Base-by-base conservation (phyloP, 2,888 invertebrate species). In the Drosophila nigricruria region DNA sequence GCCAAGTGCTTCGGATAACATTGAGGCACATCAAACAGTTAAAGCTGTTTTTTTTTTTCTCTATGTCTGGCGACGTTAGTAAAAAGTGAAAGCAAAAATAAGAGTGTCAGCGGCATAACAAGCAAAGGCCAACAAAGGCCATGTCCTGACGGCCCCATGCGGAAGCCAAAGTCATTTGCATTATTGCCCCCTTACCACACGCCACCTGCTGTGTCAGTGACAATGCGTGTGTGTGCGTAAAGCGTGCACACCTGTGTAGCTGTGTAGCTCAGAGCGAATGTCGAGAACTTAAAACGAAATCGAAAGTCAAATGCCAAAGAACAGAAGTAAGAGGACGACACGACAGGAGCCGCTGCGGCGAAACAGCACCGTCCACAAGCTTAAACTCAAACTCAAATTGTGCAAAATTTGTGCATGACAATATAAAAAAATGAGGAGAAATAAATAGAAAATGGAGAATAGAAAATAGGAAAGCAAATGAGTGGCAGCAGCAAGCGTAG, bases 131-230 rank as follows among this genome's bases (percentile, higher is more conserved):
- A 70, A 49, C 49, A 50, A 68, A 71, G 49, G 59, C 47, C 52
- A 36, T 54, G 42, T 52, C 36, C 54, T 50, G 56, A 56, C 20
- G 66, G 43, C 54, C 56, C 60, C 73, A 79, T 70, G 74, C 82
- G 82, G 76, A 84, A 82, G 85, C 74, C 62, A 77, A 82, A 88
- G 79, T 79, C 88, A 89, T 87, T 89, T 89, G 88, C 90, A 89
- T 87, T 89, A 89, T 81, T 85, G 72, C 77, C 69, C 67, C 52
- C 47, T 0, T n/a, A 18, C 27, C 52, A 52, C 23, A 52, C 34
- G 34, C 27, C 40, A 18, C 40, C 54, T 20, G 40, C 40, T 53
- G 20, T 45, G 36, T 54, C 47, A 12, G 43, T 8, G 34, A n/a
- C 38, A 56, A 14, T 62, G 62, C 43, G 23, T 36, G 23, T 50